Evolutionary conservation across 2,113 vertebrate genomes (phyloP).

Genomic region (Trochalopteron elliotii): DNA sequence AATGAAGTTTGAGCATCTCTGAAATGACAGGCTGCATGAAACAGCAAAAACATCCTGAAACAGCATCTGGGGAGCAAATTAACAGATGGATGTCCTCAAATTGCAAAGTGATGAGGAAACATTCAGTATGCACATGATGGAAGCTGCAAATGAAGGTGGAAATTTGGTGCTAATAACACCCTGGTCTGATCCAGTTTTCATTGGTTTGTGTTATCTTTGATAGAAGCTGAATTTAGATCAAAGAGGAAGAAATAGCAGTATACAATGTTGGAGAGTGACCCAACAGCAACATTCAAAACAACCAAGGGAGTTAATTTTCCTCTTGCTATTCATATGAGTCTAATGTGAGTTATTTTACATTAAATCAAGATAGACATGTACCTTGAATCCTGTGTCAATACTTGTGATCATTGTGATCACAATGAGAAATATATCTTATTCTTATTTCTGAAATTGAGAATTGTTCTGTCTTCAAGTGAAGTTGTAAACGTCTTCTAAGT

Average conservation of each 20-base stretch:
- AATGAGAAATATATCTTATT: background rate
- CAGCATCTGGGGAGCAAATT: background rate
- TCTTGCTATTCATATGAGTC: background rate
- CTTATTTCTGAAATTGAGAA: background rate
- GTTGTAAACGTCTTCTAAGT: background rate
- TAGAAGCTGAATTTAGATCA: background rate
- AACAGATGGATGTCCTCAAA: background rate
- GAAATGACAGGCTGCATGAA: conserved; percentile 4
- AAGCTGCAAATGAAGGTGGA: background rate
- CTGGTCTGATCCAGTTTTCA: background rate
- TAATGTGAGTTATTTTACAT: background rate
- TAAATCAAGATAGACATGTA: background rate
- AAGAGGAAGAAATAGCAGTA: conserved; percentile 2
- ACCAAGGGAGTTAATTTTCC: background rate
- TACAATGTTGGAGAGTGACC: background rate
- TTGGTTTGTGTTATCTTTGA: background rate
- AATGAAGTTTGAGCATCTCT: background rate
- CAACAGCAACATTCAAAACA: background rate
- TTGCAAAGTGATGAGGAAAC: background rate
- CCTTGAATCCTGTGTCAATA: background rate
- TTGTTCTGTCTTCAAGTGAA: background rate
- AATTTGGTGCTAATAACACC: conserved; percentile 14
- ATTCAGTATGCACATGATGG: background rate
- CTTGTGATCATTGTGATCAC: background rate
- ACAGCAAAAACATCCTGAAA: background rate